Evolutionary conservation across 30 jellyfish, hydroid and myxozoan genomes (phyloP).

Genomic region (Turritopsis rubra): DNA sequence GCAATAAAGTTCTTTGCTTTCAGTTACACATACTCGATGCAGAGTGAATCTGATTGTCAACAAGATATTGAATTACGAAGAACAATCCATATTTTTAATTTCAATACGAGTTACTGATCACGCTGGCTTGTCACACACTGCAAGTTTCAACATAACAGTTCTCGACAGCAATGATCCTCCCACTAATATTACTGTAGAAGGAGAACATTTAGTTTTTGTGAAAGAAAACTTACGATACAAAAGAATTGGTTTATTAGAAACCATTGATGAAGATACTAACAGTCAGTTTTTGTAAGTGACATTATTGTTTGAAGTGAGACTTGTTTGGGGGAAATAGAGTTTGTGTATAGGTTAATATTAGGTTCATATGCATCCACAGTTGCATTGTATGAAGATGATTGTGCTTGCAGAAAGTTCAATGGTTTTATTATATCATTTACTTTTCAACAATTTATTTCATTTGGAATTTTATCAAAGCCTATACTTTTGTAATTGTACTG

Average conservation of each 20-base stretch:
- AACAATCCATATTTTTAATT: conserved; percentile 9
- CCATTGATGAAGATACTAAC: conserved; percentile 55
- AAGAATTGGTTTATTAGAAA: conserved; percentile 48
- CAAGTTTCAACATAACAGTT: conserved; percentile 28
- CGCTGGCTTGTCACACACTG: conserved; percentile 52
- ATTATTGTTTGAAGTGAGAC: too few relatives aligned
- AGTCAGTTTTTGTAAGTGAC: conserved; percentile 39
- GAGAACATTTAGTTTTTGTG: conserved; percentile 48
- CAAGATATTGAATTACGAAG: conserved; percentile 48
- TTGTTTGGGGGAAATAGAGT: background rate
- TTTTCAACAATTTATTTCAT: background rate
- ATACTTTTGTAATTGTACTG: background rate
- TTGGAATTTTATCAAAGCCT: background rate
- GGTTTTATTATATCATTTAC: background rate
- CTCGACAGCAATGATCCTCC: conserved; percentile 68
- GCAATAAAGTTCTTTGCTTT: too few relatives aligned
- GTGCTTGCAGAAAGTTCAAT: background rate
- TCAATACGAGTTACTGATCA: conserved; percentile 57
- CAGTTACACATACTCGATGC: conserved; percentile 20
- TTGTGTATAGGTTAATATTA: too few relatives aligned
- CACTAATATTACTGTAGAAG: conserved; percentile 51
- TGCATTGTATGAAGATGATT: background rate
- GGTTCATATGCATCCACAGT: too few relatives aligned
- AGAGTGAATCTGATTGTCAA: conserved; percentile 3
- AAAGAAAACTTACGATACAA: conserved; percentile 43